phyloP scores from a whole-genome alignment of 1,140 invertebrate genomes.

The Dufourea novaeangliae region DNA sequence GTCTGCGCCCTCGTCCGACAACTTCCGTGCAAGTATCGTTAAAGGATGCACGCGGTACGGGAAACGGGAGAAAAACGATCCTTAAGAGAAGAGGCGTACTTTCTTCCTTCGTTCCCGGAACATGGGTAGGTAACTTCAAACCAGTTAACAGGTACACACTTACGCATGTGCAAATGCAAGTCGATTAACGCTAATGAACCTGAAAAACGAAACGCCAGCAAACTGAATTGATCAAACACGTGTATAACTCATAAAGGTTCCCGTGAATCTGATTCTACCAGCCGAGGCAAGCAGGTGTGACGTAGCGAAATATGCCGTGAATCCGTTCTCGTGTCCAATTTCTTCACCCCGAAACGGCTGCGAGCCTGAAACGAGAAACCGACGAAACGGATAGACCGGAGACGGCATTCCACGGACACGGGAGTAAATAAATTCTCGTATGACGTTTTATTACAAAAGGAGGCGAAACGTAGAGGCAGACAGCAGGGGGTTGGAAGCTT shows the following conservation, averaged over 20 bases:
- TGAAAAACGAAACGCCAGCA: too few species aligned
- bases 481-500: too few species aligned
- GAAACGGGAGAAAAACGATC: conserved; percentile 38
- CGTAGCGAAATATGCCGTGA: not conserved
- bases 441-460: conserved; percentile 43
- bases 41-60: conserved; percentile 27
- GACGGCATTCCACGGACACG: not conserved
- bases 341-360: not conserved
- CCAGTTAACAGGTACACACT: too few species aligned
- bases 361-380: not conserved
- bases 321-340: conserved; percentile 4
- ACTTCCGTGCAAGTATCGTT: conserved; percentile 38
- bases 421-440: conserved; percentile 44
- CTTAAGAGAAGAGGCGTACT: conserved; percentile 43
- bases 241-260: too few species aligned
- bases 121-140: not conserved
- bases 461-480: not conserved
- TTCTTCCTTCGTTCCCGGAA: conserved; percentile 9
- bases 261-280: too few species aligned
- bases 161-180: too few species aligned
- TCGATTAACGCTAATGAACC: too few species aligned
- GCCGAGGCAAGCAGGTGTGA: too few species aligned
- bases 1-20: not conserved
- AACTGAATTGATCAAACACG: too few species aligned
- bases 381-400: not conserved